A percentile compares a stretch with the other conserved stretches of the same genome.
phyloP scores from a whole-genome alignment of 2,888 invertebrate genomes.

The Leptinotarsa rubiginosa region DNA sequence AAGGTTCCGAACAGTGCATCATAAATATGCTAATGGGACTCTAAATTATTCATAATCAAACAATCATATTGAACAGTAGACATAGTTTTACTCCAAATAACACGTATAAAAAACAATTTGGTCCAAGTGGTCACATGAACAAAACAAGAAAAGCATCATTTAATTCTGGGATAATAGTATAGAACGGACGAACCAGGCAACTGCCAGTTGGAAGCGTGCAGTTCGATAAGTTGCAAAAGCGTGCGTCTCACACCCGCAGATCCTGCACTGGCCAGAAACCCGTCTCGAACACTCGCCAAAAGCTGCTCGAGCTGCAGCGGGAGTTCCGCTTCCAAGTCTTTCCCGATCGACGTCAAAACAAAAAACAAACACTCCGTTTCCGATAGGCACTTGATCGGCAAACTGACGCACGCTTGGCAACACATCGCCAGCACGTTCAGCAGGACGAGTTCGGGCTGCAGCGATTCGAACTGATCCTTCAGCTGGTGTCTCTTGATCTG shows the following conservation, averaged over 20 bases:
- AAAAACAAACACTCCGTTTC: constrained; percentile 92
- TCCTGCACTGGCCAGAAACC: constrained; percentile 81
- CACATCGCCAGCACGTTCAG: constrained; percentile 88
- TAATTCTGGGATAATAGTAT: constrained; percentile 81
- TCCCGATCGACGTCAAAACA: constrained; percentile 88
- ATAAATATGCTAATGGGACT: too few species aligned
- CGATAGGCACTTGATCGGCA: constrained; percentile 83
- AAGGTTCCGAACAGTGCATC: too few species aligned
- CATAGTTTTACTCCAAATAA: constrained; percentile 14
- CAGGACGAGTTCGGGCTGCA: constrained; percentile 79
- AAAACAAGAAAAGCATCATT: constrained; percentile 52
- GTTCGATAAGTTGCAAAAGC: constrained; percentile 88
- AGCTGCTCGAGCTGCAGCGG: constrained; percentile 84
- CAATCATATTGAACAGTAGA: constrained; percentile 20
- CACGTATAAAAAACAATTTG: constrained; percentile 39
- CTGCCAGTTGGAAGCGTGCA: constrained; percentile 92
- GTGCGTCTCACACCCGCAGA: constrained; percentile 85
- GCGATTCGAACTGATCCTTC: constrained; percentile 70
- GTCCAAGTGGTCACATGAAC: constrained; percentile 30
- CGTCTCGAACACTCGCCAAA: constrained; percentile 84
- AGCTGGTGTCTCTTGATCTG: constrained; percentile 80
- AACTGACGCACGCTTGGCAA: constrained; percentile 88
- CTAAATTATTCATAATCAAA: background rate
- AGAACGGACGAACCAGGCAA: constrained; percentile 89
- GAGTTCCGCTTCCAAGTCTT: constrained; percentile 85